Evolutionary conservation across 2,797 vertebrate genomes (phyloP).

Genomic region (Sebastolobus alascanus): DNA sequence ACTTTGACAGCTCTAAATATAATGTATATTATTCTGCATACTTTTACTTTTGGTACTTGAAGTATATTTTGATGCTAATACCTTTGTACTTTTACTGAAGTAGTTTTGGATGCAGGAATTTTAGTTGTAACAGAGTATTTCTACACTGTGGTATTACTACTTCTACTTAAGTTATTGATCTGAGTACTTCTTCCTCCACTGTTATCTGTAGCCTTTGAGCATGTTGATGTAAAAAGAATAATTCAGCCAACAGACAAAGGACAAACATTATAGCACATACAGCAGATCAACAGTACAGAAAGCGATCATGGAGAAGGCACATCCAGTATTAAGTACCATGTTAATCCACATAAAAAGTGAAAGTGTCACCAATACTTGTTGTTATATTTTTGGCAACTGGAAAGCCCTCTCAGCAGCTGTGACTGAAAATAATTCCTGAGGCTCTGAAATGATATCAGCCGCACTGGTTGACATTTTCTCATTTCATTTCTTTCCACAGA

Average conservation of each 20-base stretch:
- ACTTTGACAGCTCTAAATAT: no score
- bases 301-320: not conserved
- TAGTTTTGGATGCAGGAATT: no score
- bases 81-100: no score
- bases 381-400: not conserved
- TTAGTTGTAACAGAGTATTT: no score
- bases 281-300: not conserved
- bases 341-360: not conserved
- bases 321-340: not conserved
- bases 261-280: not conserved
- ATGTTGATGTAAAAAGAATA: no score
- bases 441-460: conserved; percentile 12
- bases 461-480: conserved; percentile 8
- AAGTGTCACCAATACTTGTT: not conserved
- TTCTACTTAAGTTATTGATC: no score
- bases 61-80: no score
- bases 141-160: no score
- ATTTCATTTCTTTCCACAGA: conserved; percentile 80
- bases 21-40: no score
- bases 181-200: no score
- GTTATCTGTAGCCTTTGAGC: no score
- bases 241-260: not conserved
- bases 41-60: no score
- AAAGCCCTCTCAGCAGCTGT: not conserved
- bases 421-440: conserved; percentile 8